phyloP scores from a whole-genome alignment of 2,888 invertebrate genomes.

The Morpho helenor region DNA sequence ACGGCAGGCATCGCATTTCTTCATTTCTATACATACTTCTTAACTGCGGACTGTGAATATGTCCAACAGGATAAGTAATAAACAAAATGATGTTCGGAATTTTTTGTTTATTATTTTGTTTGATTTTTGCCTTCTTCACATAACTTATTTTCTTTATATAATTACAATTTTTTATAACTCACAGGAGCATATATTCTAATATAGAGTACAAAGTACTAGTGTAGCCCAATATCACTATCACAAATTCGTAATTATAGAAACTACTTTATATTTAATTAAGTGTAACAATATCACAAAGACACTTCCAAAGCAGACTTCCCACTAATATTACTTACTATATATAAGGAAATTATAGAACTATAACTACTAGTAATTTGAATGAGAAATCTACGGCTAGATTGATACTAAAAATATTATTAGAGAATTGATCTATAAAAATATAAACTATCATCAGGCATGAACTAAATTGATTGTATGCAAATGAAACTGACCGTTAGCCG shows the following conservation, averaged over 20 bases:
- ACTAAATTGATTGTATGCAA: constrained; percentile 68
- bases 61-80: constrained; percentile 43
- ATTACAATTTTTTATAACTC: no score
- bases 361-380: constrained; percentile 10
- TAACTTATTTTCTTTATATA: neutral
- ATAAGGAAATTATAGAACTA: constrained; percentile 16
- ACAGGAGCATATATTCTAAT: no score
- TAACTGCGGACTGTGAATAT: constrained; percentile 64
- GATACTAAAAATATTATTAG: constrained; percentile 21
- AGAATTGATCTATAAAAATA: constrained; percentile 24
- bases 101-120: constrained; percentile 6
- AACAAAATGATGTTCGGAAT: constrained; percentile 13
- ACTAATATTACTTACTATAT: constrained; percentile 13
- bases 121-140: neutral
- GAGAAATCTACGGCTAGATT: constrained; percentile 20
- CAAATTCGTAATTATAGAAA: neutral
- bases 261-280: no score
- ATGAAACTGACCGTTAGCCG: constrained; percentile 61
- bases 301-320: neutral
- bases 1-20: constrained; percentile 65
- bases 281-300: no score
- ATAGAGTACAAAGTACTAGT: neutral
- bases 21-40: constrained; percentile 75
- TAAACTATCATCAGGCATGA: constrained; percentile 47
- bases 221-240: neutral